A percentile compares a stretch with the other conserved stretches of the same genome.
These are phyloP conservation scores for Uropsilus gracilis DNA, from an alignment of 2,113 vertebrate genomes.

Conservation along the genomic window DNA sequence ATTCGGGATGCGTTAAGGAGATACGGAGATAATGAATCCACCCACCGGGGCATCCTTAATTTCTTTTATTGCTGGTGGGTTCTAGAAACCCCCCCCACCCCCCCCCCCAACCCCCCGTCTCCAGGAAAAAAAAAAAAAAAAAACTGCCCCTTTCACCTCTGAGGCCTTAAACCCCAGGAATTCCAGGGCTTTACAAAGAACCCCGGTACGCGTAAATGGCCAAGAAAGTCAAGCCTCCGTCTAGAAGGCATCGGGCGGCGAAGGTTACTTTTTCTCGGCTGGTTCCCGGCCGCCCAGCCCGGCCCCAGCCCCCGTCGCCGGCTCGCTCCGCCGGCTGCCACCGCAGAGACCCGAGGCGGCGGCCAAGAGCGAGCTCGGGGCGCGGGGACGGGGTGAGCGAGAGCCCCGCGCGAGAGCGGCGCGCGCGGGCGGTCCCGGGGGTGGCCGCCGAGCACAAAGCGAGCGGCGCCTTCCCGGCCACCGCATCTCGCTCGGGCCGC, in stretches of 20 bases:
- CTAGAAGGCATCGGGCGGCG: conserved; percentile 14
- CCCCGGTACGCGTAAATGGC: conserved; percentile 11
- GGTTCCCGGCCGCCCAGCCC: neutral
- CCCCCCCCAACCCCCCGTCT: neutral
- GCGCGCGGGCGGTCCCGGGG: conserved; percentile 44
- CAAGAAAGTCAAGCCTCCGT: conserved; percentile 59
- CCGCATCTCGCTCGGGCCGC: conserved; percentile 67
- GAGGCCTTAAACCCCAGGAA: conserved; percentile 59
- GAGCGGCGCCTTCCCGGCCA: conserved; percentile 44
- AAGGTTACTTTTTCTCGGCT: conserved; percentile 67
- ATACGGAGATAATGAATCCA: neutral
- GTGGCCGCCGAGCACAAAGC: conserved; percentile 73
- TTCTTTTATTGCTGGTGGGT: conserved; percentile 22
- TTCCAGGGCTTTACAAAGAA: conserved; percentile 48
- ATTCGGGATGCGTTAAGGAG: neutral
- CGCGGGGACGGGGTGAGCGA: conserved; percentile 11
- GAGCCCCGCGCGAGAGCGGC: conserved; percentile 11
- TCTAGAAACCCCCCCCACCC: conserved; percentile 31
- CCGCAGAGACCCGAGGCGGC: neutral
- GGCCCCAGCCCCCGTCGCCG: neutral
- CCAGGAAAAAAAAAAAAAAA: conserved; percentile 33
- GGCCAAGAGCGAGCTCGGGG: conserved; percentile 28
- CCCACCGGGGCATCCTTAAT: conserved; percentile 14
- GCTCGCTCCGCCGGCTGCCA: neutral
- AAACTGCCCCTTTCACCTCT: conserved; percentile 39